Base-by-base conservation (phyloP, 1,140 invertebrate species). In the Apocrypta bakeri region DNA sequence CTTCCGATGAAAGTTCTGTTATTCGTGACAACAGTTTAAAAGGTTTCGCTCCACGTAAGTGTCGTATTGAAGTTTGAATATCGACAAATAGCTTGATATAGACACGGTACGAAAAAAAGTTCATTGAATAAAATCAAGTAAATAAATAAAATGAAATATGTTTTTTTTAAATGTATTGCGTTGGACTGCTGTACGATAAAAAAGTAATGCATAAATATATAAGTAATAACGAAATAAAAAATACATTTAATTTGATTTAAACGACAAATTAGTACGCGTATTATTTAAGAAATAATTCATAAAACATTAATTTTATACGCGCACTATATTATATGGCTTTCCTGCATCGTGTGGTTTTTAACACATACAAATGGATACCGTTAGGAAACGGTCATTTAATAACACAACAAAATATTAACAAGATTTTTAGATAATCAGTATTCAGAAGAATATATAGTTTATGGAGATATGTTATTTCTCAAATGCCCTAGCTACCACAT, bases 51-150 rank as follows among this genome's bases (percentile, higher is more conserved):
- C 40, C 68, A 56, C 63, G 84, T 87, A 87, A 88, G 85, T 85
- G 86, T 68, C 83, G 83, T 86, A 88, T 88, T 88, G 85, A 86
- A 85, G 88, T 85, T 86, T 87, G 87, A 86, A 85, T 87, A 85
- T 83, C 63, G 63, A 4, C 25, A 29, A 14, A 66, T 17, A n/a
- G 48, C 48, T 56, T 66, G 4, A 25, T 24, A 66, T 14, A 66
- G n/a, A 29, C 24, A 4, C 25, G 33, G 80, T 84, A 84, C 83
- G 81, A 79, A 71, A 82, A 85, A 29, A 9, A 17, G 1, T 71
- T 37, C 37, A 31, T 21, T 71, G 7, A 31, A 29, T 31, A n/a
- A 3, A 37, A 25, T 17, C 2, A 12, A 9, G 25, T 66, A n/a
- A 25, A 24, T 12, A 66, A 66, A 12, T n/a, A 66, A 66, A 25